phyloP scores from a whole-genome alignment of 2,797 vertebrate genomes.

The Gallinago stenura region DNA sequence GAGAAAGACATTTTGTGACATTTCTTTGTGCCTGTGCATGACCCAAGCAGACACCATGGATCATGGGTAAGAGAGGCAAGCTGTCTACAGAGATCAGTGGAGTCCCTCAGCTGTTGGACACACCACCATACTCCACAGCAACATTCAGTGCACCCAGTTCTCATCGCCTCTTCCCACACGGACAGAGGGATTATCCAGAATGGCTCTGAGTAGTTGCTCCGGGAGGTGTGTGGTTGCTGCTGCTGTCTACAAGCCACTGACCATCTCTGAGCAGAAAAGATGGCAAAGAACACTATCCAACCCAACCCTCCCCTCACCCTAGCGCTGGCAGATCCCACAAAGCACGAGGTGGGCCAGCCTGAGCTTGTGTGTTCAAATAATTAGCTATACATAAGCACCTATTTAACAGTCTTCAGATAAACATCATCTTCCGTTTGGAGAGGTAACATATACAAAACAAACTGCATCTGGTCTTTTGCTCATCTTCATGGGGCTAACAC shows the following conservation, averaged over 20 bases:
- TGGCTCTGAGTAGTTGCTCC: not conserved
- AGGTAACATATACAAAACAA: not conserved
- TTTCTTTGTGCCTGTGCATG: fast-evolving
- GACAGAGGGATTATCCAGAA: not conserved
- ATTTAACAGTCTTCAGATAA: slow-evolving; percentile 6
- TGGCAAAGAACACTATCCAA: not conserved
- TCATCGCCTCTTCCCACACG: not conserved
- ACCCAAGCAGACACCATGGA: fast-evolving
- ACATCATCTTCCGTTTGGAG: not conserved
- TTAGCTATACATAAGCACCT: not conserved
- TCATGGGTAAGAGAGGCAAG: not conserved
- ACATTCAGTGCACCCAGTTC: not conserved
- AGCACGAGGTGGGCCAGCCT: not conserved
- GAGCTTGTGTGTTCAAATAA: not conserved
- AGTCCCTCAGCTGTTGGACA: not conserved
- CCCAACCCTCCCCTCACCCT: not conserved
- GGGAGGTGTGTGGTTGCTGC: not conserved
- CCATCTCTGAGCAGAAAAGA: not conserved
- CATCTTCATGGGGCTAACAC: not conserved
- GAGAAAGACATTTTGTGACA: not conserved
- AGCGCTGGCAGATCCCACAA: not conserved
- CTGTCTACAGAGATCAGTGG: fast-evolving
- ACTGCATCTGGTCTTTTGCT: not conserved
- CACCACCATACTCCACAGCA: not conserved
- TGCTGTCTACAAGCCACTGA: not conserved